Percentiles rank a stretch among this genome's conserved stretches.
phyloP scores from a whole-genome alignment of 2,797 vertebrate species.

The Esox lucius region DNA sequence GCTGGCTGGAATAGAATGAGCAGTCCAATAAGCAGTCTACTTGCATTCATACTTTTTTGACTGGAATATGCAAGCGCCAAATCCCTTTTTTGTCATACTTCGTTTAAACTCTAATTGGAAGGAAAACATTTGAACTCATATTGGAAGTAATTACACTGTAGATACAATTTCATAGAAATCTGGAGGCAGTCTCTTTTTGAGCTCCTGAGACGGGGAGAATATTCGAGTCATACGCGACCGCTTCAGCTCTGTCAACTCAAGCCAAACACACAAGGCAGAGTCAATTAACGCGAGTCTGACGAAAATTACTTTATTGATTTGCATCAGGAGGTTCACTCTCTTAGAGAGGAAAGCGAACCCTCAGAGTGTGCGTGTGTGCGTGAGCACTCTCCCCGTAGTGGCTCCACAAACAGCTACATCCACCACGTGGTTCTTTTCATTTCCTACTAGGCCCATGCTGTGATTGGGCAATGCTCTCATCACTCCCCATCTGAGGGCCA shows the following conservation, averaged over 20 bases:
- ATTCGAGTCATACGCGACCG: not conserved
- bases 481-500: slow-evolving; percentile 48
- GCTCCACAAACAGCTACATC: not conserved
- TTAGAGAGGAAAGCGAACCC: not conserved
- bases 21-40: too few relatives aligned
- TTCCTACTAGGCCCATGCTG: not conserved
- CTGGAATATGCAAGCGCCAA: too few relatives aligned
- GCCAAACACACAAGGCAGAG: not conserved
- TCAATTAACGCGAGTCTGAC: not conserved
- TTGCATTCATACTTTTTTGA: too few relatives aligned
- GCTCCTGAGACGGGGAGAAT: not conserved
- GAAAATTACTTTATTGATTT: slow-evolving; percentile 7
- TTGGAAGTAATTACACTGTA: too few relatives aligned
- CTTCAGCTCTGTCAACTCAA: not conserved
- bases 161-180: too few relatives aligned
- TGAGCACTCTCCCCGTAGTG: not conserved
- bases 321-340: not conserved
- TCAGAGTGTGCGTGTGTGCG: too few relatives aligned
- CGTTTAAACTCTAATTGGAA: too few relatives aligned
- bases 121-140: too few relatives aligned
- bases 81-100: too few relatives aligned
- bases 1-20: too few relatives aligned
- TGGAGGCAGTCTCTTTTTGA: too few relatives aligned
- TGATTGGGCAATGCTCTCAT: not conserved
- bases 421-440: not conserved